Evolutionary conservation across 2,797 vertebrate genomes (phyloP).

Genomic region (Myotis vivesi): DNA sequence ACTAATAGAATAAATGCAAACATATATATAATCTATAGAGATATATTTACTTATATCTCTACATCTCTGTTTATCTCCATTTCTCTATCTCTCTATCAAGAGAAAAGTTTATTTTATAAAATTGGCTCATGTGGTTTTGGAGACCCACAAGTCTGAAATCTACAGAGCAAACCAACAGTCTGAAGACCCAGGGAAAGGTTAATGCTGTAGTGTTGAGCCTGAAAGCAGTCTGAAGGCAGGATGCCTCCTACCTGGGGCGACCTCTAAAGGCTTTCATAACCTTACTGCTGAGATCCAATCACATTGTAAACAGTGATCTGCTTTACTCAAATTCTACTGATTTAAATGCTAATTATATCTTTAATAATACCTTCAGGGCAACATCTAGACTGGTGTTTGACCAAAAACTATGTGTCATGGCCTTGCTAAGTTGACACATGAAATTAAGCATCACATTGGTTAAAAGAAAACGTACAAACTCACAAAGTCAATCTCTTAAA

Average conservation of each 20-base stretch:
- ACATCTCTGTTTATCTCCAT: neutral
- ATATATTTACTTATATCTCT: neutral
- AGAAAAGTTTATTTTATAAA: neutral
- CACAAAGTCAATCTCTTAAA: neutral
- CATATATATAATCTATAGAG: neutral
- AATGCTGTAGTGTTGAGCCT: neutral
- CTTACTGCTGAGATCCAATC: neutral
- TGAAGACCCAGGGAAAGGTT: neutral
- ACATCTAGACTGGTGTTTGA: neutral
- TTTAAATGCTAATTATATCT: neutral
- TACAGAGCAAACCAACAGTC: neutral
- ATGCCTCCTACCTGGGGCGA: neutral
- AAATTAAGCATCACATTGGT: neutral
- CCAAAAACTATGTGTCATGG: neutral
- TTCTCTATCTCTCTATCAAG: neutral
- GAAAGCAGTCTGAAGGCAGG: neutral
- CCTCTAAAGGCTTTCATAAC: neutral
- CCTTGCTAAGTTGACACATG: neutral
- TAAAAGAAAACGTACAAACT: neutral
- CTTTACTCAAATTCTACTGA: neutral
- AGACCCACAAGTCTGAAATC: neutral
- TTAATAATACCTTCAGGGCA: neutral
- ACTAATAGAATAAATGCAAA: neutral
- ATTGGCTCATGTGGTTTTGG: neutral
- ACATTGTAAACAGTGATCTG: neutral